Percentiles rank a stretch among this genome's conserved stretches.
Evolutionary conservation across 2,888 invertebrate genomes (phyloP).

Genomic region (Polymixis flavicincta): DNA sequence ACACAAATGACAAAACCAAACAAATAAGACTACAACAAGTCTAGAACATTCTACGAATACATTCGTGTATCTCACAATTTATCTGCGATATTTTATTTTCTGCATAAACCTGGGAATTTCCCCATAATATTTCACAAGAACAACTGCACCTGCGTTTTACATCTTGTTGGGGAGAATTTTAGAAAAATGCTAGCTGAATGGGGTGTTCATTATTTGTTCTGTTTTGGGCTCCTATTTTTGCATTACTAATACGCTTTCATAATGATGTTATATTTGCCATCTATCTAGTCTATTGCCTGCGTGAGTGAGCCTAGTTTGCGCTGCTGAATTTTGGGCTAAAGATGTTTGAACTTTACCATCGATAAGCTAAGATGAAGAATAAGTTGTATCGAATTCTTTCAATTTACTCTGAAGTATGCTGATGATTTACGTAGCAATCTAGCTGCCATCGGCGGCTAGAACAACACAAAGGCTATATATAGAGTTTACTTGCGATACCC

Average conservation of each 20-base stretch:
- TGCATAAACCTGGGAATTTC: constrained; percentile 70
- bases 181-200: constrained; percentile 55
- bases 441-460: too few relatives aligned
- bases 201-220: constrained; percentile 45
- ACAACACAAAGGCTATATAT: too few relatives aligned
- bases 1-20: constrained; percentile 56
- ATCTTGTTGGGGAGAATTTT: constrained; percentile 60
- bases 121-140: constrained; percentile 74
- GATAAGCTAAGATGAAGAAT: too few relatives aligned
- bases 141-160: constrained; percentile 72
- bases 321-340: too few relatives aligned
- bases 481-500: too few relatives aligned
- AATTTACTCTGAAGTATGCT: too few relatives aligned
- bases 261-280: too few relatives aligned
- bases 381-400: too few relatives aligned
- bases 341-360: too few relatives aligned
- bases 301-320: too few relatives aligned
- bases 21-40: constrained; percentile 48
- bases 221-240: neutral
- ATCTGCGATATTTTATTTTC: constrained; percentile 68
- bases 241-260: neutral
- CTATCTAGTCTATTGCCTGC: too few relatives aligned
- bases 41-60: constrained; percentile 47
- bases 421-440: too few relatives aligned
- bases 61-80: constrained; percentile 63